Evolutionary conservation across 2,888 invertebrate species (phyloP).

Genomic region (Campaea margaritaria): DNA sequence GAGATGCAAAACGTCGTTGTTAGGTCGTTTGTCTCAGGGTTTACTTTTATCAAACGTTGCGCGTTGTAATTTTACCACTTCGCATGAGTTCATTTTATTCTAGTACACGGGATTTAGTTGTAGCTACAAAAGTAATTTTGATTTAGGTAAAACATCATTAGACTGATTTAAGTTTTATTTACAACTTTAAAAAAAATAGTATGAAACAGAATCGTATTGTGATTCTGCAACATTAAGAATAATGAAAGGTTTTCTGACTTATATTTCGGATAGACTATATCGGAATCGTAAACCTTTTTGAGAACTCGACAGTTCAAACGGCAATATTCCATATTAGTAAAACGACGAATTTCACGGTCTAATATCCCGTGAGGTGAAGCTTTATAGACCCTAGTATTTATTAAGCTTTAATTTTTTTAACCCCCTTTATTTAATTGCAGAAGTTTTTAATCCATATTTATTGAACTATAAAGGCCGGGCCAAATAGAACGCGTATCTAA

Average conservation of each 20-base stretch:
- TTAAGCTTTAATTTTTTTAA: slow-evolving; percentile 30
- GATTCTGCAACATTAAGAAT: too few species aligned
- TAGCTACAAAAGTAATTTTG: neutral
- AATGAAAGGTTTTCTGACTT: neutral
- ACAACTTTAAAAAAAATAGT: neutral
- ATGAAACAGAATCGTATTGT: slow-evolving; percentile 2
- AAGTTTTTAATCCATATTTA: slow-evolving; percentile 1
- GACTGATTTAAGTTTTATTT: slow-evolving; percentile 15
- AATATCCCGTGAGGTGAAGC: neutral
- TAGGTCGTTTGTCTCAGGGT: too few species aligned
- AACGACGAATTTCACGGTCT: slow-evolving; percentile 3
- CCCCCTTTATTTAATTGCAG: slow-evolving; percentile 5
- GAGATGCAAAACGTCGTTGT: too few species aligned
- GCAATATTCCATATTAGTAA: neutral
- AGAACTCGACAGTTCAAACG: too few species aligned
- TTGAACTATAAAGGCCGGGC: neutral
- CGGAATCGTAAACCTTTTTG: too few species aligned
- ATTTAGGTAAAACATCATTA: slow-evolving; percentile 4
- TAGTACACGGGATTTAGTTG: neutral
- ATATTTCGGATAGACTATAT: neutral
- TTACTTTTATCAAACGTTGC: neutral
- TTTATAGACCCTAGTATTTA: slow-evolving; percentile 23
- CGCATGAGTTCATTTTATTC: neutral
- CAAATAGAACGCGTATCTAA: too few species aligned
- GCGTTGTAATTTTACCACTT: too few species aligned